Evolutionary conservation across 1,140 invertebrate genomes (phyloP).

Genomic region (Magallana gigas): DNA sequence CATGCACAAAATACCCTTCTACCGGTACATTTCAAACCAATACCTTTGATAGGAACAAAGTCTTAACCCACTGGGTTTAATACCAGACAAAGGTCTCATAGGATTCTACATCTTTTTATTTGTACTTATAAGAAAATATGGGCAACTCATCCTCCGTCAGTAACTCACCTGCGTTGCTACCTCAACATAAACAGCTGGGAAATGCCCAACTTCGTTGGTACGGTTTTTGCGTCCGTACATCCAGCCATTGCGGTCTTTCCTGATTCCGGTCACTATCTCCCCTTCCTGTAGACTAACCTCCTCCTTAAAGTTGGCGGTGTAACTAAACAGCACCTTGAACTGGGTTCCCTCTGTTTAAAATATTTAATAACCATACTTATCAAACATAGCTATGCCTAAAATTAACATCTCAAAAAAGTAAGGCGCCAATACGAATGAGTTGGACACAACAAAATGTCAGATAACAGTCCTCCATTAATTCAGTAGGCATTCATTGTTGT

Average conservation of each 20-base stretch:
- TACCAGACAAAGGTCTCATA: no score
- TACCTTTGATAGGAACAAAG: no score
- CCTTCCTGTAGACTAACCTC: conserved; percentile 68
- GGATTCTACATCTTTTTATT: no score
- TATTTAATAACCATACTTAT: neutral
- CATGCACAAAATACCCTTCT: no score
- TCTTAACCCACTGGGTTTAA: no score
- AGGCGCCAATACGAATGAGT: no score
- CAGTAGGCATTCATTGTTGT: no score
- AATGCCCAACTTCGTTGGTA: conserved; percentile 67
- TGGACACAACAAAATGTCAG: no score
- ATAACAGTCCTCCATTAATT: no score
- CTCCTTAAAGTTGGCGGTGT: conserved; percentile 63
- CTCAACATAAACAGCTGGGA: conserved; percentile 71
- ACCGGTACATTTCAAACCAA: no score
- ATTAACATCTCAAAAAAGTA: no score
- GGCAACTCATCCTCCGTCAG: neutral
- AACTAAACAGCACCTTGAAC: conserved; percentile 63
- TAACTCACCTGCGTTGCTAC: conserved; percentile 56
- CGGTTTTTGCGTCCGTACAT: conserved; percentile 67
- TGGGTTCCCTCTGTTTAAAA: conserved; percentile 48
- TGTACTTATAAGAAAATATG: neutral
- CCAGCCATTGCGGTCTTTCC: conserved; percentile 73
- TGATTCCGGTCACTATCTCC: conserved; percentile 67
- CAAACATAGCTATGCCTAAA: no score